Percentiles rank a stretch among this genome's conserved stretches.
phyloP scores from a whole-genome alignment of 2,113 vertebrate genomes.

The Poecile atricapillus region DNA sequence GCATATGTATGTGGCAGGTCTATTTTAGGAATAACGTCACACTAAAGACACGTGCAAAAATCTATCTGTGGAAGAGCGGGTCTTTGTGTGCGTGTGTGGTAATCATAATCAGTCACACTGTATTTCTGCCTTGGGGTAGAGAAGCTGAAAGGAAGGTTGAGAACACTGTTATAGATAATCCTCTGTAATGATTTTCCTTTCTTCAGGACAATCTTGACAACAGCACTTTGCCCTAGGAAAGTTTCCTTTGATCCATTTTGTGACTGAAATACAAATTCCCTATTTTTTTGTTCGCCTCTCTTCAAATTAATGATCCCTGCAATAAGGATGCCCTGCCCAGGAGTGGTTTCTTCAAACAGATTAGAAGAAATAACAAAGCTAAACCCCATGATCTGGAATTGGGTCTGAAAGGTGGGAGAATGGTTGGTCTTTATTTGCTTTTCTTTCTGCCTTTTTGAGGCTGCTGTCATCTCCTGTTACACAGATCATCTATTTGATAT shows the following conservation, averaged over 20 bases:
- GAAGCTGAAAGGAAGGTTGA: conserved; percentile 35
- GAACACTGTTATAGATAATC: conserved; percentile 49
- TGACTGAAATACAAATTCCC: conserved; percentile 51
- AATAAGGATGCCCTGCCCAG: neutral
- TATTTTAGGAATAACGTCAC: neutral
- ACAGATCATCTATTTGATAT: neutral
- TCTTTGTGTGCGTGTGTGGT: neutral
- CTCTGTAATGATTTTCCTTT: conserved; percentile 61
- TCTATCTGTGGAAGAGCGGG: neutral
- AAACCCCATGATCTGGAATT: neutral
- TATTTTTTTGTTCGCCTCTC: neutral
- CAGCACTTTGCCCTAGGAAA: conserved; percentile 43
- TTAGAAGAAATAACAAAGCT: conserved; percentile 36
- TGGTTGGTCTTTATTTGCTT: neutral
- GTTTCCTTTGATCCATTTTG: conserved; percentile 44
- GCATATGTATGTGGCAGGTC: neutral
- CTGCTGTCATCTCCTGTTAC: neutral
- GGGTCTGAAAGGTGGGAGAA: neutral
- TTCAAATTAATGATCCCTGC: conserved; percentile 40
- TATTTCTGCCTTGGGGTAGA: conserved; percentile 29
- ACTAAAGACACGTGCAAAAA: neutral
- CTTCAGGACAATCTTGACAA: conserved; percentile 54
- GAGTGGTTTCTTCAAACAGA: conserved; percentile 5
- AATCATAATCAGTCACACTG: conserved; percentile 43
- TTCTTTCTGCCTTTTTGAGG: neutral